Evolutionary conservation across 2,888 invertebrate species (phyloP).

Genomic region (Pherbina coryleti): DNA sequence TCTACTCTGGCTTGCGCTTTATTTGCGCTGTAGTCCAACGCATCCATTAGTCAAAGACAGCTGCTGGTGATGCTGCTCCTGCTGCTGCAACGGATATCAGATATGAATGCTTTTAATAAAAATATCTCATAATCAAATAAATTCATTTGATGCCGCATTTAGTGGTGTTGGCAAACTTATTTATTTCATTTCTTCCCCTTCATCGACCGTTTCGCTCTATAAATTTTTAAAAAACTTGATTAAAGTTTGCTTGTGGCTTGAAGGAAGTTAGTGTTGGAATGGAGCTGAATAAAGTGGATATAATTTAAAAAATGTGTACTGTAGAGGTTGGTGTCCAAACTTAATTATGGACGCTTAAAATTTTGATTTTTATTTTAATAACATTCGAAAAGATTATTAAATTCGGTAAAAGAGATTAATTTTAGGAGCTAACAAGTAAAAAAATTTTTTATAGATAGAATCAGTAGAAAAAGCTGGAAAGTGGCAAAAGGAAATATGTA

Average conservation of each 20-base stretch:
- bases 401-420: too few relatives aligned
- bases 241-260: background rate
- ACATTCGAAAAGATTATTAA: too few relatives aligned
- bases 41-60: conserved; percentile 13
- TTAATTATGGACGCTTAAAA: too few relatives aligned
- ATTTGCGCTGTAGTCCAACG: background rate
- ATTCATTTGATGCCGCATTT: background rate
- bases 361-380: too few relatives aligned
- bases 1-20: background rate
- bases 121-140: conserved; percentile 1
- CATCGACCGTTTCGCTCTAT: background rate
- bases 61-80: background rate
- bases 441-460: too few relatives aligned
- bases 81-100: conserved; percentile 8
- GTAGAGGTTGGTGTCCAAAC: too few relatives aligned
- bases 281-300: too few relatives aligned
- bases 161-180: background rate
- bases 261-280: background rate
- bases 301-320: too few relatives aligned
- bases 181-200: background rate
- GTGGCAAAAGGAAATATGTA: too few relatives aligned
- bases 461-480: too few relatives aligned
- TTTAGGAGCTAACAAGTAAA: too few relatives aligned
- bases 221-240: conserved; percentile 1
- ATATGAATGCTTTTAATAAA: conserved; percentile 23